Base-by-base conservation (phyloP, 2,888 invertebrate genomes). In the Zygothrica quintamaculata region DNA sequence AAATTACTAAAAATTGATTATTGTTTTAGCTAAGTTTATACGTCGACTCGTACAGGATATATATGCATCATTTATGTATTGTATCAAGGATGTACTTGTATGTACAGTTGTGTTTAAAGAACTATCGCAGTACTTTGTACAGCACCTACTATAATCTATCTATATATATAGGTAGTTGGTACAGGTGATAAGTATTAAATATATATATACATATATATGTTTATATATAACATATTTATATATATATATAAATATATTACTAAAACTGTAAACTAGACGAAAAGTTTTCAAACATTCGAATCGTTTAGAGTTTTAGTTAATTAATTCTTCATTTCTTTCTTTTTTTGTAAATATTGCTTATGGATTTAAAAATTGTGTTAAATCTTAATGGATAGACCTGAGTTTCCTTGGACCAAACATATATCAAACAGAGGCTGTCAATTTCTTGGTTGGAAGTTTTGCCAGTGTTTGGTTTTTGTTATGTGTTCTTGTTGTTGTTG, bases 41-140 rank as follows among this genome's bases (percentile, higher is more conserved):
- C 62, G 65, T 67, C 60, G 48, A 65, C 59, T 77, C 74, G 65
- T 82, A 82, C 71, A 74, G 71, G 64, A 78, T 44, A 51, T 68
- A 59, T n/a, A n/a, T n/a, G n/a, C n/a, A n/a, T n/a, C n/a, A n/a
- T n/a, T n/a, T n/a, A n/a, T n/a, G n/a, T n/a, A n/a, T n/a, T n/a
- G 48, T 67, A 47, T 66, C 68, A 40, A 36, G 39, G 15, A 43
- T 59, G 42, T 53, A 43, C 34, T 46, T 53, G 43, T 72, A 76
- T 73, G 44, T 60, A 71, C 72, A 64, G 29, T 51, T 39, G 11
- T 53, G 31, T 46, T 37, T 55, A 55, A 36, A 60, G 42, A 39
- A 42, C 44, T 79, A 84, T 65, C 74, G 73, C 82, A 59, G 85
- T 86, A 86, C 88, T 86, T 87, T 57, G 85, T 86, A 86, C 85